Evolutionary conservation across 2,797 vertebrate species (phyloP).

Genomic region (Pachyuromys duprasi): DNA sequence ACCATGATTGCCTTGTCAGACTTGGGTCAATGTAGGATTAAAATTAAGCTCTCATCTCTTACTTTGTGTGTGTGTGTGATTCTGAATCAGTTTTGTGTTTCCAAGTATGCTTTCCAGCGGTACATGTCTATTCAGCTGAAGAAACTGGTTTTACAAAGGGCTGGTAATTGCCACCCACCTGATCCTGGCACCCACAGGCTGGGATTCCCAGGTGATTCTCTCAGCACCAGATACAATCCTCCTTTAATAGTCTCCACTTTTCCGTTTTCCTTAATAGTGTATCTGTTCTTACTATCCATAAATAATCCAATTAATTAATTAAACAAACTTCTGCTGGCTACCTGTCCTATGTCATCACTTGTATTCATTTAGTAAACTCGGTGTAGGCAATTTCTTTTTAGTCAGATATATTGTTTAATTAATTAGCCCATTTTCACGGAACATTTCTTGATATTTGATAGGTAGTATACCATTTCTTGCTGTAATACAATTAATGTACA

Average conservation of each 20-base stretch:
- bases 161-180: background rate
- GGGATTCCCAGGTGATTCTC: background rate
- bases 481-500: background rate
- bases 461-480: background rate
- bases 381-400: background rate
- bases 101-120: background rate
- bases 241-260: background rate
- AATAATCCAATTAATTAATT: background rate
- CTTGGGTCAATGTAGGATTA: background rate
- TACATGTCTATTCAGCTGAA: background rate
- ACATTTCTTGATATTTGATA: background rate
- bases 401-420: constrained; percentile 9
- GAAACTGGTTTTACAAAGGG: background rate
- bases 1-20: background rate
- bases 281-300: background rate
- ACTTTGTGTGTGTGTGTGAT: background rate
- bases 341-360: background rate
- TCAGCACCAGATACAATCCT: background rate
- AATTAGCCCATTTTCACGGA: constrained; percentile 30
- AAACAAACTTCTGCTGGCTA: background rate
- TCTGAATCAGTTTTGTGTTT: background rate
- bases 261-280: background rate
- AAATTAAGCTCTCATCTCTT: background rate
- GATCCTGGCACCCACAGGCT: background rate
- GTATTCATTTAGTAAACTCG: constrained; percentile 26